A percentile compares a stretch with the other conserved stretches of the same genome.
These are phyloP conservation scores for Hydropsyche betteni DNA, from an alignment of 2,888 invertebrate genomes.

Conservation along the genomic window DNA sequence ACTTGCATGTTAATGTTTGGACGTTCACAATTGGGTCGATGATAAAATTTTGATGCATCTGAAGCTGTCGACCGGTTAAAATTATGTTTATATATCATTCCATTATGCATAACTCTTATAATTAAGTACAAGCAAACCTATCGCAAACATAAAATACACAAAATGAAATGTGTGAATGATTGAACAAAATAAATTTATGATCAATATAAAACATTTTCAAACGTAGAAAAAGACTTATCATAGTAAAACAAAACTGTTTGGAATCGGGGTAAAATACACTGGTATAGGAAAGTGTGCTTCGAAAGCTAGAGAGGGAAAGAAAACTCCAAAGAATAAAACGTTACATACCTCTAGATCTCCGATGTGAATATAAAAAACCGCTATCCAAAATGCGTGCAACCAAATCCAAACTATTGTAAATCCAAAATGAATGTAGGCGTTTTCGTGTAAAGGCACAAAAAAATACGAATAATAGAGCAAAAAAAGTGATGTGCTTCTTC, in stretches of 20 bases:
- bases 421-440: slow-evolving; percentile 1
- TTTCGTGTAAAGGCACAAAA: too few relatives aligned
- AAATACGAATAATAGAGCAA: slow-evolving; percentile 16
- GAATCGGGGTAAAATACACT: too few relatives aligned
- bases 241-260: too few relatives aligned
- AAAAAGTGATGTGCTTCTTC: slow-evolving; percentile 39
- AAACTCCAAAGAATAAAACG: slow-evolving; percentile 8
- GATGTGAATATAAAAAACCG: slow-evolving; percentile 19
- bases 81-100: not conserved
- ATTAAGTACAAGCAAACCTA: not conserved
- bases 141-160: not conserved
- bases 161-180: too few relatives aligned
- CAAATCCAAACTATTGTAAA: slow-evolving; percentile 39
- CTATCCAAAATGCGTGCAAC: slow-evolving; percentile 44
- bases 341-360: slow-evolving; percentile 21
- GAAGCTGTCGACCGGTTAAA: not conserved
- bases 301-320: not conserved
- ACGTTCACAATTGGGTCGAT: not conserved
- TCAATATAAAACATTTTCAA: not conserved
- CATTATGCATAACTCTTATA: too few relatives aligned
- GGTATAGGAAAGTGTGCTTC: not conserved
- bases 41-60: too few relatives aligned
- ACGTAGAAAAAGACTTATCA: not conserved
- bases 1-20: slow-evolving; percentile 21
- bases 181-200: too few relatives aligned